Evolutionary conservation across 2,888 invertebrate species (phyloP), one percentile per base, ranked within the genome.

Genomic region (Meganola albula): DNA sequence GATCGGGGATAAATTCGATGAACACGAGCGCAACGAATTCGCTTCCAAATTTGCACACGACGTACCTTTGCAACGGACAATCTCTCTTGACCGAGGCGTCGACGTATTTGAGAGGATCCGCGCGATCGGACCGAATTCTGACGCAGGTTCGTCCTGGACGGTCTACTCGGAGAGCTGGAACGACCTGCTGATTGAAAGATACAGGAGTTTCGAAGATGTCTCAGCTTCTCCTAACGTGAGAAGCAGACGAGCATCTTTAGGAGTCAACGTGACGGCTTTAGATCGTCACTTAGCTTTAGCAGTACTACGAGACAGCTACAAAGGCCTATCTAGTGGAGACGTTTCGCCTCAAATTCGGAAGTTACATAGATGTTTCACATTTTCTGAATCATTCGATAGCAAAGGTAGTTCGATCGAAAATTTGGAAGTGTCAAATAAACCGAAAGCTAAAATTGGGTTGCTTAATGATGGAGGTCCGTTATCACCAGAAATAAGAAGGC

Each of bases 211-310:
- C 33, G 84, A 82, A 53, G 82, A 84, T 78, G 72, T 80, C 48
- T 74, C 75, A 16, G 67, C 73, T 77, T 77, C 79, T 78, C 77
- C 63, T 32, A 24, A 37, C 2, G 58, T 58, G 78, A 84, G 63
- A 82, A 83, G 73, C 56, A 71, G 83, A 58, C 74, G 76, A 21
- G 75, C 73, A 74, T 84, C 83, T 61, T 67, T 61, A 9, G 75
- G 71, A 30, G 48, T 63, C 14, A 62, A 58, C 31, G 47, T 53
- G 31, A 54, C 51, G 34, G 44, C 50, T 32, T 53, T 53, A 9
- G 67, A 65, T 23, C 63, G 62, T 24, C 66, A 61, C 40, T 35
- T 69, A 27, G 74, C 72, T 20, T 48, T 74, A 42, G 56, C 62
- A 30, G 73, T 73, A 4, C 48, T 82, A 27, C 76, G 62, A 26